These are phyloP conservation scores for Falco novaeseelandiae DNA, from an alignment of 2,797 vertebrate species.

Conservation along the genomic window DNA sequence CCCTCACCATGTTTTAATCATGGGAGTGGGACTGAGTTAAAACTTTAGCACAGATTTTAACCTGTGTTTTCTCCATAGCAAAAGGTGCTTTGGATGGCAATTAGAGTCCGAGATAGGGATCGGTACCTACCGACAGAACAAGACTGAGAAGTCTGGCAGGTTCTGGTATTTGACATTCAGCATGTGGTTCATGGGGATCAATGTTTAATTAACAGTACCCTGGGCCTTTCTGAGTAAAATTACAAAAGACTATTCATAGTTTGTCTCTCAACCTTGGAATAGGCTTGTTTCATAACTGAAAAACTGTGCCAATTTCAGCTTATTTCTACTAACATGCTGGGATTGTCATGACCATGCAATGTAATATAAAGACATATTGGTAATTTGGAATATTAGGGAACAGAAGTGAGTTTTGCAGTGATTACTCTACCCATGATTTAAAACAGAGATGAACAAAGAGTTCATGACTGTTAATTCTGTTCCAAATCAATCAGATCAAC, in stretches of 20 bases:
- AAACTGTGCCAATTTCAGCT: neutral
- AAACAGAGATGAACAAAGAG: slow-evolving; percentile 54
- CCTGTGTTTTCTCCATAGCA: neutral
- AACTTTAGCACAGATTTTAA: neutral
- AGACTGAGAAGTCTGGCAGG: neutral
- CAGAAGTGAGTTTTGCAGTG: slow-evolving; percentile 24
- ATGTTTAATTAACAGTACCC: neutral
- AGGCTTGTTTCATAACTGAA: neutral
- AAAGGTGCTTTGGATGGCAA: neutral
- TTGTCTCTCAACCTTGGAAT: neutral
- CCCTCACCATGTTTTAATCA: neutral
- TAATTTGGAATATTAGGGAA: slow-evolving; percentile 14
- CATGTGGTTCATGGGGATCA: neutral
- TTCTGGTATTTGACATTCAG: neutral
- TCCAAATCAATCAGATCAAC: slow-evolving; percentile 56
- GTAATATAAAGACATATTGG: slow-evolving; percentile 50
- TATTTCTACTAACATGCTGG: slow-evolving; percentile 7
- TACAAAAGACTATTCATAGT: neutral
- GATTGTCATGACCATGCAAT: slow-evolving; percentile 32
- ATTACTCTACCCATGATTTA: slow-evolving; percentile 35
- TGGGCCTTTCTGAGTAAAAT: neutral
- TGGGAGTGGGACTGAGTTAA: neutral
- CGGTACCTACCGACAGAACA: neutral
- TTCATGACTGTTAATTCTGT: slow-evolving; percentile 46
- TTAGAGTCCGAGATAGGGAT: neutral